Base-by-base conservation (phyloP, 1,140 invertebrate genomes). In the Octopus bimaculoides region DNA sequence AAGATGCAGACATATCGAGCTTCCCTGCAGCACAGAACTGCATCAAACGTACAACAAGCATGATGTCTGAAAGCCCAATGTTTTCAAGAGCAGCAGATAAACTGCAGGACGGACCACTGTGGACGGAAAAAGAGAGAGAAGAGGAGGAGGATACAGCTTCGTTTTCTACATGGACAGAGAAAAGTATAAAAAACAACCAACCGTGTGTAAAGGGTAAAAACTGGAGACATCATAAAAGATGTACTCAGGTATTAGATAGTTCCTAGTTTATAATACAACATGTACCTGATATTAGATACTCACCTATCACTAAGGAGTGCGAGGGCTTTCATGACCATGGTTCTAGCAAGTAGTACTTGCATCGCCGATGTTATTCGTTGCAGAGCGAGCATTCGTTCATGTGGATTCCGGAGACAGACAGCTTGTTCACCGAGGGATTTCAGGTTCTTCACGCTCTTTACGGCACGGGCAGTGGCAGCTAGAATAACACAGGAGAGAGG, bases 41-140 rank as follows among this genome's bases (percentile, higher is more conserved):
- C 93, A 94, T 94, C 20, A 94, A 86, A n/a, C 91, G 89, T 1
- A 94, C 92, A 5, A 93, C 89, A 83, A 92, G 91, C 77, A 90
- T 89, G 54, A 93, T 92, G 87, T 93, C 92, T 54, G 91, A 91
- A 76, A 94, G 86, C 26, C 93, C 93, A 41, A 93, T 92, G 17
- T 90, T 89, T 82, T 92, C 90, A 52, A 94, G 86, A 17, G 92
- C 92, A 55, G 89, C 89, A 9, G 91, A 90, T 74, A 93, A 84
- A 82, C 90, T 91, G 80, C 91, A 92, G 5, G 90, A 89, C 78
- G 88, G 88, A 52, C 90, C 89, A 87, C 91, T 92, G 26, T 41
- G 83, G 66, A 85, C 82, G 81, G 82, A 71, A 82, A 79, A 83
- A 80, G 52, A 54, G 82, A 77, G 52, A 77, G 75, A 17, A 52